These are phyloP conservation scores for Cerastoderma edule DNA, from an alignment of 2,888 invertebrate species.

Conservation along the genomic window DNA sequence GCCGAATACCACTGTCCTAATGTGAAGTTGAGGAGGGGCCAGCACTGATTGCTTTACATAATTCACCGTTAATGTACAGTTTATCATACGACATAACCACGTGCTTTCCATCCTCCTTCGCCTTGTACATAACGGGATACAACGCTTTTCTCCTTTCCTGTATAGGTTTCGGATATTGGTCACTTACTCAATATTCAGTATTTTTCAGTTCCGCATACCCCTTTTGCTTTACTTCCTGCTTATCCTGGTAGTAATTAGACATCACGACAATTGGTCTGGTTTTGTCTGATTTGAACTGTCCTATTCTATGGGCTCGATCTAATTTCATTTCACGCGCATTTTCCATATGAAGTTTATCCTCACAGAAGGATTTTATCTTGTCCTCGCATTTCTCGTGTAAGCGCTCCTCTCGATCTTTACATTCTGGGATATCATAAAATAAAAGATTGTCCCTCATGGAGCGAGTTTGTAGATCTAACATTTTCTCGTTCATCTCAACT, in stretches of 20 bases:
- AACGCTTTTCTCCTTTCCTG: neutral
- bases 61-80: neutral
- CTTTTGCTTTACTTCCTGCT: neutral
- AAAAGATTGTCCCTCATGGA: conserved; percentile 15
- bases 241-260: conserved; percentile 10
- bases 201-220: neutral
- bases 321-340: conserved; percentile 6
- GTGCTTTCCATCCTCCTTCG: too few species aligned
- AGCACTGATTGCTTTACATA: too few species aligned
- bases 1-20: too few species aligned
- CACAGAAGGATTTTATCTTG: neutral
- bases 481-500: neutral
- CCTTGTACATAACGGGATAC: neutral
- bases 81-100: neutral
- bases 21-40: too few species aligned
- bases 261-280: neutral
- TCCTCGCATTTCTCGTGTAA: neutral
- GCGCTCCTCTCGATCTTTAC: neutral
- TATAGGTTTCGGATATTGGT: neutral
- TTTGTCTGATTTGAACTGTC: conserved; percentile 1
- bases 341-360: neutral
- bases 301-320: conserved; percentile 10
- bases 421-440: neutral
- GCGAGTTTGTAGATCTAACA: neutral
- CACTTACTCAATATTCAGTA: conserved; percentile 2